Evolutionary conservation across 2,113 vertebrate species (phyloP).

Genomic region (Gopherus flavomarginatus): DNA sequence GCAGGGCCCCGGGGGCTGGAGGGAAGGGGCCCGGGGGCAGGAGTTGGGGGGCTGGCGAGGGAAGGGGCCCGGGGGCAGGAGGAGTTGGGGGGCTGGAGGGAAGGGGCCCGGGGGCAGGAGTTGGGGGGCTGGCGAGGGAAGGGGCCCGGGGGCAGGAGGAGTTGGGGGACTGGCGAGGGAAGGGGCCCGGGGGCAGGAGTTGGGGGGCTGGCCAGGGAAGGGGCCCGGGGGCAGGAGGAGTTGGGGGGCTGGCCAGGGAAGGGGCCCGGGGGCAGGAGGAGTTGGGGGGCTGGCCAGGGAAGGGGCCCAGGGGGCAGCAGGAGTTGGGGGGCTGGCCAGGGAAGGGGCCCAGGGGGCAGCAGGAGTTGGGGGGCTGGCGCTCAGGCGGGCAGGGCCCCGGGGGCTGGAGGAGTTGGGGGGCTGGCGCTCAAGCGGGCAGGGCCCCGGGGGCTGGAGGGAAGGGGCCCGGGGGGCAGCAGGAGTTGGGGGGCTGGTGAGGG

Average conservation of each 20-base stretch:
- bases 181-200: not conserved
- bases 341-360: too few species aligned
- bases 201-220: too few species aligned
- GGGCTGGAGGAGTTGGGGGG: not conserved
- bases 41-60: not conserved
- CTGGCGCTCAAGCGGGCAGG: rapidly evolving
- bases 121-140: not conserved
- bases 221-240: not conserved
- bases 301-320: too few species aligned
- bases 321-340: not conserved
- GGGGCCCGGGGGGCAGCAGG: too few species aligned
- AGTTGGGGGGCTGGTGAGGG: too few species aligned
- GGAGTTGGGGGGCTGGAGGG: not conserved
- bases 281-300: too few species aligned
- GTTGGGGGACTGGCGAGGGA: not conserved
- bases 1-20: not conserved
- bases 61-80: too few species aligned
- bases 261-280: not conserved
- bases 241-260: not conserved
- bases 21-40: not conserved
- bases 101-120: not conserved
- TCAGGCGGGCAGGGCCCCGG: rapidly evolving
- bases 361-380: not conserved
- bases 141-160: not conserved
- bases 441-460: too few species aligned